Evolutionary conservation across 2,797 vertebrate genomes (phyloP).

Genomic region (Numenius phaeopus): DNA sequence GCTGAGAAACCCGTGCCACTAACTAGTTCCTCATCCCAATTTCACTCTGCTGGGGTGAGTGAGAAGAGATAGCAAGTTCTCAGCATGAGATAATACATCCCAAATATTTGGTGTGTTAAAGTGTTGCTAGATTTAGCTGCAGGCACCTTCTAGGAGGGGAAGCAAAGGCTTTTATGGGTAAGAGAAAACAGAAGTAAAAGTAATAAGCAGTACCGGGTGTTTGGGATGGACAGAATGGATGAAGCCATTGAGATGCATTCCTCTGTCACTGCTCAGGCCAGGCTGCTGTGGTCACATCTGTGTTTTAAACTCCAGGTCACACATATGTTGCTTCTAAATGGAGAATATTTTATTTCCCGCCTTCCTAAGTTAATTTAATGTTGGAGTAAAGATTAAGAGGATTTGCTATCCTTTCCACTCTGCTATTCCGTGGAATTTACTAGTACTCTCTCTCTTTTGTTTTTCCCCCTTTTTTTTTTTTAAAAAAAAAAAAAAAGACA

Average conservation of each 20-base stretch:
- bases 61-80: neutral
- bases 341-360: neutral
- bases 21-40: neutral
- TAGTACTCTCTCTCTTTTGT: neutral
- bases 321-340: neutral
- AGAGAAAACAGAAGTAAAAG: neutral
- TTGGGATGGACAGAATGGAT: neutral
- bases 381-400: neutral
- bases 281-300: neutral
- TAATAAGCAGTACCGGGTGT: neutral
- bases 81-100: neutral
- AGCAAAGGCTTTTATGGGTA: neutral
- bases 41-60: neutral
- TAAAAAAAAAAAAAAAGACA: neutral
- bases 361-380: neutral
- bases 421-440: neutral
- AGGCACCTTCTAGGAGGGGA: neutral
- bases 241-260: neutral
- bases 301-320: neutral
- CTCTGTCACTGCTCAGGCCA: neutral
- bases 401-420: neutral
- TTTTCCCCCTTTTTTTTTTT: rapidly evolving
- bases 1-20: neutral
- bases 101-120: neutral
- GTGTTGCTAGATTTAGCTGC: neutral